Evolutionary conservation across 2,888 invertebrate species (phyloP).

Genomic region (Drosophila acutilabella): DNA sequence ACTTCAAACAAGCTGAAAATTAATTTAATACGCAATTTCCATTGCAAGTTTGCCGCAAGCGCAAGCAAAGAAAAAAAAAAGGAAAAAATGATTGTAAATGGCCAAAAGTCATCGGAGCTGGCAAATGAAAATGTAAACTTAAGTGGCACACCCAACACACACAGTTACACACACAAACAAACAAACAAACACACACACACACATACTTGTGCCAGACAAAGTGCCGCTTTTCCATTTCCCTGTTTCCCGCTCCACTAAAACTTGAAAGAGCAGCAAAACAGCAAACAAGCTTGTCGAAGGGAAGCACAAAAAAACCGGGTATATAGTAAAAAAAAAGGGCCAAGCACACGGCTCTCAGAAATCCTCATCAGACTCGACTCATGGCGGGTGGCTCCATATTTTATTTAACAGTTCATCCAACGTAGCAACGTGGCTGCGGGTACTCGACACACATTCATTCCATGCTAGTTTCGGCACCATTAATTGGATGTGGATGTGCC

Average conservation of each 20-base stretch:
- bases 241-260: constrained; percentile 6
- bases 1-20: constrained; percentile 78
- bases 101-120: constrained; percentile 73
- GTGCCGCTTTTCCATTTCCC: background rate
- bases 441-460: constrained; percentile 78
- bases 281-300: constrained; percentile 57
- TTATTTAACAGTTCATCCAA: constrained; percentile 68
- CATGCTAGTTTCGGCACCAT: constrained; percentile 73
- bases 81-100: constrained; percentile 73
- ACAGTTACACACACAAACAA: constrained; percentile 13
- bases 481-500: constrained; percentile 80
- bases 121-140: constrained; percentile 79
- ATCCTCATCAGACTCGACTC: constrained; percentile 32
- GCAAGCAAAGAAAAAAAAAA: constrained; percentile 24
- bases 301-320: constrained; percentile 30
- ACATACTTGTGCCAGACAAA: constrained; percentile 16
- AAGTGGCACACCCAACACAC: constrained; percentile 61
- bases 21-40: constrained; percentile 77
- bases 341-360: constrained; percentile 55
- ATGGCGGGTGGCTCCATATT: constrained; percentile 62
- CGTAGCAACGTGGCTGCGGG: constrained; percentile 43
- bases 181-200: constrained; percentile 16
- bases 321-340: constrained; percentile 54
- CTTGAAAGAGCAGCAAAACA: constrained; percentile 54
- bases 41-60: constrained; percentile 46